Evolutionary conservation across 2,888 invertebrate species (phyloP).

Genomic region (Acrobasis repandana): DNA sequence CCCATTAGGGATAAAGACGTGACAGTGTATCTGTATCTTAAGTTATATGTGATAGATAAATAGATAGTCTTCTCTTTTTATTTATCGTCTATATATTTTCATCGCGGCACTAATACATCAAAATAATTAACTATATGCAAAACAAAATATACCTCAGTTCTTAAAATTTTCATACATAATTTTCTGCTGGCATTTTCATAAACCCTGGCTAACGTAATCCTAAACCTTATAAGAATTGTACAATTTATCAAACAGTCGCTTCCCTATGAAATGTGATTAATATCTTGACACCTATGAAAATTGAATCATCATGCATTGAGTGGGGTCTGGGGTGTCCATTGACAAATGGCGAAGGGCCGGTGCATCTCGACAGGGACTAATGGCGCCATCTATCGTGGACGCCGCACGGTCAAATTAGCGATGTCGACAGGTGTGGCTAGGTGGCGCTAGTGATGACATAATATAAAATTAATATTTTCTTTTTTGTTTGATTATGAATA

Average conservation of each 20-base stretch:
- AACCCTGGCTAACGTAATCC: not conserved
- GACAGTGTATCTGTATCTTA: too few relatives aligned
- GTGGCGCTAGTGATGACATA: slow-evolving; percentile 39
- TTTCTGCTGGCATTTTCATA: too few relatives aligned
- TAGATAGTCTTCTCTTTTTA: too few relatives aligned
- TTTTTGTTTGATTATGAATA: too few relatives aligned
- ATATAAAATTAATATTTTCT: not conserved
- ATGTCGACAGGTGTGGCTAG: slow-evolving; percentile 45
- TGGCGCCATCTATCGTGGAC: slow-evolving; percentile 74
- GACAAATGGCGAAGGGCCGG: slow-evolving; percentile 69
- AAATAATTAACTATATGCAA: too few relatives aligned
- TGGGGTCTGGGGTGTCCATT: slow-evolving; percentile 48
- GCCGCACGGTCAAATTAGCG: slow-evolving; percentile 52
- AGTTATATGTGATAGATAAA: too few relatives aligned
- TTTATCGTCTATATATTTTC: too few relatives aligned
- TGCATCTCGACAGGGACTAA: slow-evolving; percentile 67
- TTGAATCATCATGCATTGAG: slow-evolving; percentile 64
- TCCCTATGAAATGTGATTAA: slow-evolving; percentile 41
- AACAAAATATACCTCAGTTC: too few relatives aligned
- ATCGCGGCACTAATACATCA: too few relatives aligned
- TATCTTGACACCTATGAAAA: slow-evolving; percentile 57
- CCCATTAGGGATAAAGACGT: too few relatives aligned
- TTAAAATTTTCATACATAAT: too few relatives aligned
- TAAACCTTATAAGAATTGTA: not conserved
- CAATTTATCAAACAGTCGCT: slow-evolving; percentile 26